phyloP scores from a whole-genome alignment of 2,797 vertebrate species.

The Eospalax fontanierii region DNA sequence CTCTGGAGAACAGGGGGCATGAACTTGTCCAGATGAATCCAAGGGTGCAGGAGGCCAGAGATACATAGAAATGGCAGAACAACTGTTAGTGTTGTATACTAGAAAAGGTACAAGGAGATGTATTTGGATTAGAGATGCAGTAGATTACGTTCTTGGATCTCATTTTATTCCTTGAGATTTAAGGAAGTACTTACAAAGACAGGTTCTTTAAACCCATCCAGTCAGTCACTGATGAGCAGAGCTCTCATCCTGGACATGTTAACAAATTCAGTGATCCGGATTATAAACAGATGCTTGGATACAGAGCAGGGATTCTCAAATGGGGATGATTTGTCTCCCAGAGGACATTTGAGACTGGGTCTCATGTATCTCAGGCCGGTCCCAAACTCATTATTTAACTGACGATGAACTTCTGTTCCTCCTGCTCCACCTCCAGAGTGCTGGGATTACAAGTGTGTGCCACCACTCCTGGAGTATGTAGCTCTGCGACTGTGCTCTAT shows the following conservation, averaged over 20 bases:
- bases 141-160: neutral
- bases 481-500: neutral
- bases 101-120: constrained; percentile 1
- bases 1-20: neutral
- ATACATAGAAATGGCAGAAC: neutral
- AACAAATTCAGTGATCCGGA: neutral
- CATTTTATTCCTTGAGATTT: neutral
- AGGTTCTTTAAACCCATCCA: neutral
- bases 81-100: neutral
- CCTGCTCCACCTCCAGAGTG: neutral
- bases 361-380: neutral
- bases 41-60: neutral
- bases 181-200: neutral
- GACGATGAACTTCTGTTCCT: neutral
- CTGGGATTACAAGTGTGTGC: neutral
- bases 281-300: neutral
- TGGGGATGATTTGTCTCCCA: neutral
- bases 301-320: neutral
- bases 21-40: neutral
- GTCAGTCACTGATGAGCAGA: neutral
- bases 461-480: neutral
- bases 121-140: constrained; percentile 2
- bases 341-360: neutral
- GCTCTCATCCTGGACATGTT: neutral
- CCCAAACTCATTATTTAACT: neutral